Conservation (phyloP, 2,797 vertebrate species). For the Coregonus ussuriensis region DNA sequence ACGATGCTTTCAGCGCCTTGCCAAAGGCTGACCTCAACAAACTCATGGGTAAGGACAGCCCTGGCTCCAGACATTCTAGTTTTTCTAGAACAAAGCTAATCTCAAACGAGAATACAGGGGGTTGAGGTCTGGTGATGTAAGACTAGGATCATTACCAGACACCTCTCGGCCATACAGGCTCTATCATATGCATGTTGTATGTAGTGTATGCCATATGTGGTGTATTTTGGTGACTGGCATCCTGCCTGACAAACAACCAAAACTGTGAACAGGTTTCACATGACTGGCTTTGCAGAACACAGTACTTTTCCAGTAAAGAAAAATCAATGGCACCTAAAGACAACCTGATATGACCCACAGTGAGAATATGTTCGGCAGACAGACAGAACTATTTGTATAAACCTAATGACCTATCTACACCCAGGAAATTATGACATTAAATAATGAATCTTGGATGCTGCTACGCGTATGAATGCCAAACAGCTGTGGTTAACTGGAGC, state of each 20-base stretch:
- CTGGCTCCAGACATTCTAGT: too few relatives aligned
- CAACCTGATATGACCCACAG: not conserved
- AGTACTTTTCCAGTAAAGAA: not conserved
- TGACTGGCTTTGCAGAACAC: not conserved
- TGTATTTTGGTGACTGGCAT: not conserved
- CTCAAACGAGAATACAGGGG: too few relatives aligned
- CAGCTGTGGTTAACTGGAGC: constrained; percentile 19
- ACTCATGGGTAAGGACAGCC: constrained; percentile 80
- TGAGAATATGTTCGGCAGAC: not conserved
- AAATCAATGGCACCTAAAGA: not conserved
- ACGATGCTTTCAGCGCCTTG: constrained; percentile 85
- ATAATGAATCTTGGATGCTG: not conserved
- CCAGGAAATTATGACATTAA: constrained; percentile 3
- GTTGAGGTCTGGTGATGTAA: too few relatives aligned
- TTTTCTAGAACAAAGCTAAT: too few relatives aligned
- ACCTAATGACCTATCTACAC: constrained; percentile 8
- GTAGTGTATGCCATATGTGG: not conserved
- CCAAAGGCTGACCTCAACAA: constrained; percentile 76
- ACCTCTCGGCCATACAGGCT: not conserved
- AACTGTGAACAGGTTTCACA: not conserved
- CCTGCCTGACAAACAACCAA: not conserved
- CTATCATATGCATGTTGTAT: not conserved
- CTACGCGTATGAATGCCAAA: not conserved
- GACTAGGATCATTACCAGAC: not conserved
- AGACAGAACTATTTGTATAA: constrained; percentile 13